Conservation (phyloP, 2,113 vertebrate genomes). For the Serinus canaria region DNA sequence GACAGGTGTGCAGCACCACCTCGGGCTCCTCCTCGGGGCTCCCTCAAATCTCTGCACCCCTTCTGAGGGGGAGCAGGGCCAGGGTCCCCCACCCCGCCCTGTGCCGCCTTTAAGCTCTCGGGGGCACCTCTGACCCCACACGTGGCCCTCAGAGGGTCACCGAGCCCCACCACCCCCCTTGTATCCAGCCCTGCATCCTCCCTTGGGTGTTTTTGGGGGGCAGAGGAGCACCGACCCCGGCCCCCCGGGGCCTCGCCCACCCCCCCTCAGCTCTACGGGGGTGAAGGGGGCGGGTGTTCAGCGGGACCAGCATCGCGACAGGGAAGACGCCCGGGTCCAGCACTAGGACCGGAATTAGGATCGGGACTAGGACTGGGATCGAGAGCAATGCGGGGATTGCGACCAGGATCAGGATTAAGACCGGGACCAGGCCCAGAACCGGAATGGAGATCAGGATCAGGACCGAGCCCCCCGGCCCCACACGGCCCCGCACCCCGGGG, state of each 20-base stretch:
- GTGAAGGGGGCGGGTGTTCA: no score
- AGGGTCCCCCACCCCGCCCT: rapidly evolving
- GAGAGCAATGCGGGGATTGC: rapidly evolving
- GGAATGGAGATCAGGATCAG: rapidly evolving
- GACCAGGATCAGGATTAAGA: rapidly evolving
- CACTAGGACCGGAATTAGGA: not conserved
- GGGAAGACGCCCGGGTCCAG: not conserved
- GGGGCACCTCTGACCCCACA: not conserved
- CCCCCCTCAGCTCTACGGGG: not conserved
- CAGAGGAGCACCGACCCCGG: not conserved
- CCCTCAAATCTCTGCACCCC: no score
- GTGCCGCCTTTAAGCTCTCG: not conserved
- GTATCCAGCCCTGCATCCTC: rapidly evolving
- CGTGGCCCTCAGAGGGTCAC: rapidly evolving
- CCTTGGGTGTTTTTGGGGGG: rapidly evolving
- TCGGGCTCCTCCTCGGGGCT: no score
- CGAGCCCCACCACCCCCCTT: rapidly evolving
- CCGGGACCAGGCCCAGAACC: rapidly evolving
- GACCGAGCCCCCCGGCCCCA: rapidly evolving
- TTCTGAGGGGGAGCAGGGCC: rapidly evolving
- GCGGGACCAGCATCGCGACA: not conserved
- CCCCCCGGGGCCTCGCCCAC: not conserved
- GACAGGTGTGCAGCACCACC: not conserved
- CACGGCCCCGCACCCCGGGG: not conserved
- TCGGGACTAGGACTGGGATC: no score